Percentiles rank a stretch among this genome's conserved stretches.
phyloP scores from a whole-genome alignment of 1,140 invertebrate genomes.

The Lucilia sericata region DNA sequence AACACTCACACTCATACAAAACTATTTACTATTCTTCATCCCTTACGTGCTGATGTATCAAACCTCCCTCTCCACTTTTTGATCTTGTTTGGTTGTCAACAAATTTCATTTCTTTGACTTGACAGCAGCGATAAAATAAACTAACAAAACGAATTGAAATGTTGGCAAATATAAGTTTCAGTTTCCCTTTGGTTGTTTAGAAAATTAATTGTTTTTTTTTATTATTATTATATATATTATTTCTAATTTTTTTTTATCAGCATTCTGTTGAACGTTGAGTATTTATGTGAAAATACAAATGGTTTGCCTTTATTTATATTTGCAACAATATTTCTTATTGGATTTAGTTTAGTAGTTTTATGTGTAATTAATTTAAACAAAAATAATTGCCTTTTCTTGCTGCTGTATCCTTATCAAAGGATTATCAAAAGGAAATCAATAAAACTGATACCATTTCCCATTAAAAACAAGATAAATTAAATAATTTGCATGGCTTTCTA shows the following conservation, averaged over 20 bases:
- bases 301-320: not conserved
- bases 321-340: not conserved
- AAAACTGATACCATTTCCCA: not conserved
- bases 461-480: not conserved
- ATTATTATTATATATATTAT: not conserved
- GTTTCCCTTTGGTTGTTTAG: not conserved
- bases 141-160: not conserved
- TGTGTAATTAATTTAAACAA: conserved; percentile 13
- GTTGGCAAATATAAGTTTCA: not conserved
- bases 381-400: not conserved
- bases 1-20: not conserved
- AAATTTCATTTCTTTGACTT: not conserved
- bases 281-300: no score
- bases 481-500: not conserved
- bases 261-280: no score
- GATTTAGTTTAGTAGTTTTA: not conserved
- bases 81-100: not conserved
- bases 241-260: not conserved
- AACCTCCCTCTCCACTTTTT: not conserved
- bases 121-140: not conserved
- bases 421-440: not conserved
- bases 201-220: conserved; percentile 2
- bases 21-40: not conserved
- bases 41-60: no score
- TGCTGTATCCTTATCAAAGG: not conserved